These are phyloP conservation scores for Oreochromis spilurus DNA, from an alignment of 2,113 vertebrate species.

Conservation along the genomic window DNA sequence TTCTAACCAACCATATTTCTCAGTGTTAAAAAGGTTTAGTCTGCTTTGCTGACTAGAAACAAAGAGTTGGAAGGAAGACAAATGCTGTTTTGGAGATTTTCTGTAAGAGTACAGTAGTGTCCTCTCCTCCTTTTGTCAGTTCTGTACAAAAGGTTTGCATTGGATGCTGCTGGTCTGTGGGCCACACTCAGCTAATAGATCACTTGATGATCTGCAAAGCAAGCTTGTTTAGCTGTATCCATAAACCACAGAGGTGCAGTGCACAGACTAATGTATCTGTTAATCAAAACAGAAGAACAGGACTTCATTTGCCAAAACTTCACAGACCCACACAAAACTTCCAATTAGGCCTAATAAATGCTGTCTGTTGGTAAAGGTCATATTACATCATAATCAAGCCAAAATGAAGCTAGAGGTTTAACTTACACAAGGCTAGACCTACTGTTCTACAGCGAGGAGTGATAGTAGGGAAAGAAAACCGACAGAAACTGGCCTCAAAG, in stretches of 20 bases:
- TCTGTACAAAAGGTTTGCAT: background rate
- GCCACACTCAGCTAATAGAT: background rate
- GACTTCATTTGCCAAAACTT: background rate
- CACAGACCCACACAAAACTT: background rate
- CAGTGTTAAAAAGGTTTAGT: background rate
- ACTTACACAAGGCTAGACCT: background rate
- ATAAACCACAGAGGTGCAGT: background rate
- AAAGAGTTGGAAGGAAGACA: background rate
- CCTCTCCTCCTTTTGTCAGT: background rate
- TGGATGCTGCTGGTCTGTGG: background rate
- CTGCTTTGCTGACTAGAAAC: background rate
- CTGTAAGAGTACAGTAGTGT: background rate
- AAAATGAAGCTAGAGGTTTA: background rate
- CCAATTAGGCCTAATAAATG: background rate
- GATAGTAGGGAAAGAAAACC: background rate
- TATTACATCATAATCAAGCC: background rate
- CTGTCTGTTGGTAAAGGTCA: background rate
- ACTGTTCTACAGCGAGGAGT: background rate
- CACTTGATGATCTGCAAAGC: background rate
- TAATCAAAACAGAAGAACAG: background rate
- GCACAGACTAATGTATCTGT: background rate
- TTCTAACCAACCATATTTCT: background rate
- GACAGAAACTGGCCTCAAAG: background rate
- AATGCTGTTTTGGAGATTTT: background rate
- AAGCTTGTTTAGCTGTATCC: background rate